Percentiles rank a stretch among this genome's conserved stretches.
phyloP scores from a whole-genome alignment of 1,140 invertebrate genomes.

The Phthorimaea operculella region DNA sequence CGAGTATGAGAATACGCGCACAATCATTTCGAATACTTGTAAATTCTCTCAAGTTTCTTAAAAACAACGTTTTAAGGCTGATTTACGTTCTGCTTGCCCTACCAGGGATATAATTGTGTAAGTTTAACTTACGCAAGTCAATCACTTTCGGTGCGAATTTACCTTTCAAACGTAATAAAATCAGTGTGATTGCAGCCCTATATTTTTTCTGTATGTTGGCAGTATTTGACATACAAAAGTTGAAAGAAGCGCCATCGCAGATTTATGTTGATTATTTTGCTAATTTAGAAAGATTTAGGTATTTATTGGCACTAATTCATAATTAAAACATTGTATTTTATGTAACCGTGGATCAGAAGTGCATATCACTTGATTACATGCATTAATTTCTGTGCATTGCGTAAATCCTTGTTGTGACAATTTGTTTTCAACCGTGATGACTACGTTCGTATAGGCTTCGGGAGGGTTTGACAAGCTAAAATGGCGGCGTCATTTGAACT shows the following conservation, averaged over 20 bases:
- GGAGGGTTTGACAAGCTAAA: constrained; percentile 55
- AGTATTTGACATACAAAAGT: constrained; percentile 46
- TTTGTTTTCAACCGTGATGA: constrained; percentile 65
- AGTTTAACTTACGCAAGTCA: no score
- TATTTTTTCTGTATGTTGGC: constrained; percentile 25
- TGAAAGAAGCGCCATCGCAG: constrained; percentile 56
- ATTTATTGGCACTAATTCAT: constrained; percentile 1
- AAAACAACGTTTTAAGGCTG: no score
- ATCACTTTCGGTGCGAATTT: no score
- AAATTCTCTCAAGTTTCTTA: no score
- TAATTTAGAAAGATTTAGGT: constrained; percentile 5
- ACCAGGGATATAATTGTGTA: no score
- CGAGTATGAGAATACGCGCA: no score
- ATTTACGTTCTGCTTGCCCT: no score
- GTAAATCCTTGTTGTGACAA: constrained; percentile 19
- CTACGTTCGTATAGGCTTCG: constrained; percentile 25
- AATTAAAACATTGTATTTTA: constrained; percentile 12
- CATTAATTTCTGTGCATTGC: background rate
- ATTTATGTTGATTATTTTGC: constrained; percentile 22
- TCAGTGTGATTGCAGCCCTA: no score
- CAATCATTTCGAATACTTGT: no score
- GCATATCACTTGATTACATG: background rate
- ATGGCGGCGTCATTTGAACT: constrained; percentile 65
- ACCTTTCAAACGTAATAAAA: no score
- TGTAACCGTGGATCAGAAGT: background rate